Conservation (phyloP, 2,888 invertebrate species). For the Thereva nobilitata region DNA sequence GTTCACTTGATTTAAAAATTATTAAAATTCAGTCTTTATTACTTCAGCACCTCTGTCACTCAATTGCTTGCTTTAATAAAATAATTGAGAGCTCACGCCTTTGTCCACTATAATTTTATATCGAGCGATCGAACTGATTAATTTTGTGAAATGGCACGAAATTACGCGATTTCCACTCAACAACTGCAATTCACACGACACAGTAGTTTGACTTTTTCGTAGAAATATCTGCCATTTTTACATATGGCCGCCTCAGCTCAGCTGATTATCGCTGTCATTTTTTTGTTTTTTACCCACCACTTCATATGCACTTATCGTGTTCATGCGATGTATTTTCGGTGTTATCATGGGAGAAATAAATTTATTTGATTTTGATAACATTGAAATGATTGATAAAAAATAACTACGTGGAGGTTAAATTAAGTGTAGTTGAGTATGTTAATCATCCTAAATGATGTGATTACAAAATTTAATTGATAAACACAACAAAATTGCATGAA, state of each 20-base stretch:
- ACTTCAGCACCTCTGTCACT: no score
- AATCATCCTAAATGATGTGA: no score
- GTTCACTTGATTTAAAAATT: no score
- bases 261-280: conserved; percentile 24
- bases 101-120: neutral
- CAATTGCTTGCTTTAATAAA: neutral
- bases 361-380: no score
- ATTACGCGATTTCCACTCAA: conserved; percentile 47
- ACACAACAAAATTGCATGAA: no score
- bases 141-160: conserved; percentile 19
- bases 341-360: no score
- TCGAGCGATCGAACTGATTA: neutral
- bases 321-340: no score
- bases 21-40: no score
- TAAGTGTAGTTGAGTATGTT: no score
- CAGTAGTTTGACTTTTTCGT: neutral
- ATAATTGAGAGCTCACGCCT: neutral
- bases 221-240: conserved; percentile 20
- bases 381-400: no score
- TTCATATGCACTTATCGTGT: neutral
- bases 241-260: conserved; percentile 28
- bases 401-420: no score
- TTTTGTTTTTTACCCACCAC: neutral
- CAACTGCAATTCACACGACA: conserved; percentile 69
- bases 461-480: no score